Evolutionary conservation across 2,113 vertebrate genomes (phyloP), one percentile per base, ranked within the genome.

Genomic region (Haliaeetus leucogaster): DNA sequence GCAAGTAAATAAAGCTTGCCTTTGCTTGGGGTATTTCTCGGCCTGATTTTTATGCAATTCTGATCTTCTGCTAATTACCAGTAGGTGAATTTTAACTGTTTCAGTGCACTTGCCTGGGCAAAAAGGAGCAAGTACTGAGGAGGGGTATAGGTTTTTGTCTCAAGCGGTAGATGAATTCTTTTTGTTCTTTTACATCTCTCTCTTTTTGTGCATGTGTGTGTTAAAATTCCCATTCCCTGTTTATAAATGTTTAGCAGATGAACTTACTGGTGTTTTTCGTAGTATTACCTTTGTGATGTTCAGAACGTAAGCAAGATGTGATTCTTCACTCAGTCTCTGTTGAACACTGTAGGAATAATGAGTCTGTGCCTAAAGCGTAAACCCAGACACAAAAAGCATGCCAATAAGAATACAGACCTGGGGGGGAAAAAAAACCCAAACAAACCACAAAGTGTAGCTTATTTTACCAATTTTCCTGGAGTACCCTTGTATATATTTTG

Each of bases 211-310:
- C 62, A 7, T 7, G 1, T 80, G 68, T 70, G 42, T 36, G 53
- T 78, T 94, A 71, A 86, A 93, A 97, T 94, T 87, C 86, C 71
- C 58, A 22, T 93, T 73, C 88, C 82, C 23, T 91, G 34, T 95
- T 95, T 90, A 61, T 82, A 50, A 76, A 58, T 86, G 86, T 89
- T 91, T 63, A 95, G 72, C 79, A 82, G 85, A 86, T 80, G 72
- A 96, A 95, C 76, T 82, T 87, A 65, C 88, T 88, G 84, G 62
- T 93, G 92, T 80, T 97, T 97, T 93, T 82, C 63, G 47, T 80
- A 63, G 30, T 89, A 26, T 82, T 95, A 94, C 93, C 86, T 90
- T 88, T 94, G 82, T 2, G 11, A 65, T 81, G 82, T 92, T 94
- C 65, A 8, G 40, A 96, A 82, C 76, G 48, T 65, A 84, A 92